These are phyloP conservation scores for Microtus richardsoni DNA, from an alignment of 2,113 vertebrate species.

Conservation along the genomic window DNA sequence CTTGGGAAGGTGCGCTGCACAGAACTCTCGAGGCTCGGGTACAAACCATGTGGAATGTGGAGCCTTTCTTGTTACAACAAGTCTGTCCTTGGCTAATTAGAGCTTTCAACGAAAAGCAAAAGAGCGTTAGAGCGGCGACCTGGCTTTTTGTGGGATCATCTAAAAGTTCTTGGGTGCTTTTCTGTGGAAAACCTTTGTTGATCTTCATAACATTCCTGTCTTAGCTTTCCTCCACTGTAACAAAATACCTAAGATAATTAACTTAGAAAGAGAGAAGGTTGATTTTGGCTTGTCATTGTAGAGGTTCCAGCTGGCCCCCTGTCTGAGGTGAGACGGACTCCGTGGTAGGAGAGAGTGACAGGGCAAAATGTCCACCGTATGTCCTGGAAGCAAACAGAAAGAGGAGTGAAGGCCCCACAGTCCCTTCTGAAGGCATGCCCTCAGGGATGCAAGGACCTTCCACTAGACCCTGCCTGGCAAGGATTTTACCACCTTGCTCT, in stretches of 20 bases:
- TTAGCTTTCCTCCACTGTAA: not conserved
- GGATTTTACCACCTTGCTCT: not conserved
- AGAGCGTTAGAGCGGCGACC: not conserved
- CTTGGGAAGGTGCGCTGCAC: not conserved
- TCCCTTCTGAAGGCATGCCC: not conserved
- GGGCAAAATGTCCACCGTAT: not conserved
- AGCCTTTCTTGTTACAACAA: not conserved
- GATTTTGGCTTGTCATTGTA: not conserved
- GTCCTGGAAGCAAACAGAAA: not conserved
- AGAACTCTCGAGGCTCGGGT: not conserved
- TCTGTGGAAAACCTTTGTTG: constrained; percentile 22
- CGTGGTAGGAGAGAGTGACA: not conserved
- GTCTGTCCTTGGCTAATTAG: not conserved
- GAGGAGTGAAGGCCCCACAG: not conserved
- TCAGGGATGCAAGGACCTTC: too few relatives aligned
- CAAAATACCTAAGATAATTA: constrained; percentile 12
- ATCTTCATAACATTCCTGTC: constrained; percentile 50
- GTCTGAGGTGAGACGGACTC: not conserved
- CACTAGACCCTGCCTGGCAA: not conserved
- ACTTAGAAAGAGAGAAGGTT: not conserved
- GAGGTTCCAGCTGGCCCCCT: not conserved
- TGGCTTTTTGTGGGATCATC: not conserved
- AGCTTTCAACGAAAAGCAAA: constrained; percentile 35
- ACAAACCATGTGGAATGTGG: constrained; percentile 1
- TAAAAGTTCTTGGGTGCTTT: constrained; percentile 33